Evolutionary conservation across 1,140 invertebrate genomes (phyloP).

Genomic region (Babylonia areolata): DNA sequence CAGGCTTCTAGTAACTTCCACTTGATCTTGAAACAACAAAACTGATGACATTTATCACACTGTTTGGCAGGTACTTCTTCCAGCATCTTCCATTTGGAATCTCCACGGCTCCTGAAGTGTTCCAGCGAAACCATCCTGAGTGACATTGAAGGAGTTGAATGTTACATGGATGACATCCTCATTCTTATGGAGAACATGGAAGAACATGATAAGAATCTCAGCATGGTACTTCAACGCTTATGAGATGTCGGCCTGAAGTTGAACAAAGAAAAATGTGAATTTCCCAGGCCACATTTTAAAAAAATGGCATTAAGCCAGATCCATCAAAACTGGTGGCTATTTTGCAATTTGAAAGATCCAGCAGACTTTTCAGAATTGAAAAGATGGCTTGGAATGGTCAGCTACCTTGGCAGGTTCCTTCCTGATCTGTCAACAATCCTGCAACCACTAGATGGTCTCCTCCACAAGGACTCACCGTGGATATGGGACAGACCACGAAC

Average conservation of each 20-base stretch:
- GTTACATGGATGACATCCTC: slow-evolving; percentile 38
- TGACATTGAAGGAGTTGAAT: slow-evolving; percentile 25
- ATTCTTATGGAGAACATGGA: slow-evolving; percentile 16
- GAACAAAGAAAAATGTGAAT: slow-evolving; percentile 74
- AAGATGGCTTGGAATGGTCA: slow-evolving; percentile 25
- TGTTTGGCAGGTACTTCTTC: no score
- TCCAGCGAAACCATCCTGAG: not conserved
- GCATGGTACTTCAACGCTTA: not conserved
- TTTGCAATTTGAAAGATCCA: slow-evolving; percentile 38
- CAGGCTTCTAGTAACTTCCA: slow-evolving; percentile 45
- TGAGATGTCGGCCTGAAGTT: slow-evolving; percentile 49
- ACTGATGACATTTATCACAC: slow-evolving; percentile 71
- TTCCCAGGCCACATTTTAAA: slow-evolving; percentile 52
- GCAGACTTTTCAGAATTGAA: slow-evolving; percentile 27
- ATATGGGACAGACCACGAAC: not conserved
- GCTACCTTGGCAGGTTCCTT: slow-evolving; percentile 39
- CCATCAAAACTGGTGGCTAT: slow-evolving; percentile 44
- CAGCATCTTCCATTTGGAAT: slow-evolving; percentile 75
- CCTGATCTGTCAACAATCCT: slow-evolving; percentile 32
- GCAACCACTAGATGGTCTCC: slow-evolving; percentile 35
- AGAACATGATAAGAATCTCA: slow-evolving; percentile 38
- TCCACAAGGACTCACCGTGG: slow-evolving; percentile 40
- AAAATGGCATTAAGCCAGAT: no score
- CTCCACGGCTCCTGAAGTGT: slow-evolving; percentile 26
- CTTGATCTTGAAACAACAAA: slow-evolving; percentile 39